Percentiles rank a stretch among this genome's conserved stretches.
These are phyloP conservation scores for Ditula angustiorana DNA, from an alignment of 2,888 invertebrate genomes.

Conservation along the genomic window DNA sequence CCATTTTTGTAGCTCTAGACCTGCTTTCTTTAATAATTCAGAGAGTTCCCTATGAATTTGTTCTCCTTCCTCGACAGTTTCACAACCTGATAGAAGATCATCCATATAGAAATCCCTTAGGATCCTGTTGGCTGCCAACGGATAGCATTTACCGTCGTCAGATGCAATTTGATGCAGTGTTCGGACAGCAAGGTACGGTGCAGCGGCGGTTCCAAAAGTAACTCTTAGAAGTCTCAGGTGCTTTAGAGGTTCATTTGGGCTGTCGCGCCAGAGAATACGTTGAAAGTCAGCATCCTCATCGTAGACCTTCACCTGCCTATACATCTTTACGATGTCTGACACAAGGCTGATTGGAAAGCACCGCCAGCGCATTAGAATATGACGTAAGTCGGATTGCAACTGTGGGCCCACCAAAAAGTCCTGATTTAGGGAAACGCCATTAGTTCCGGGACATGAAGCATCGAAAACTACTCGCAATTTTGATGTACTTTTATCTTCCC, in stretches of 20 bases:
- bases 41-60: not conserved
- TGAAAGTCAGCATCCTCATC: slow-evolving; percentile 1
- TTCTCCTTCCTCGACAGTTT: not conserved
- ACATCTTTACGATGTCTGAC: slow-evolving; percentile 10
- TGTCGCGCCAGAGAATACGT: slow-evolving; percentile 8
- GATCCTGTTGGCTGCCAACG: slow-evolving; percentile 1
- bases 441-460: slow-evolving; percentile 6
- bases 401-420: not conserved
- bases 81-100: not conserved
- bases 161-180: not conserved
- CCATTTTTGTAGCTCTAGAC: slow-evolving; percentile 3
- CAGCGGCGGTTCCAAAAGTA: not conserved
- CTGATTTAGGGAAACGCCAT: slow-evolving; percentile 1
- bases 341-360: slow-evolving; percentile 3
- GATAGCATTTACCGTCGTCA: not conserved
- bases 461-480: too few relatives aligned
- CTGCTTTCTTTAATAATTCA: not conserved
- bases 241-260: not conserved
- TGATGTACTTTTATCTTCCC: too few relatives aligned
- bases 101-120: not conserved
- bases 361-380: not conserved
- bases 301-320: slow-evolving; percentile 6
- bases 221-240: not conserved
- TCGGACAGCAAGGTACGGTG: not conserved
- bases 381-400: slow-evolving; percentile 1